Conservation (phyloP, 1,140 invertebrate species). For the Proales similis region DNA sequence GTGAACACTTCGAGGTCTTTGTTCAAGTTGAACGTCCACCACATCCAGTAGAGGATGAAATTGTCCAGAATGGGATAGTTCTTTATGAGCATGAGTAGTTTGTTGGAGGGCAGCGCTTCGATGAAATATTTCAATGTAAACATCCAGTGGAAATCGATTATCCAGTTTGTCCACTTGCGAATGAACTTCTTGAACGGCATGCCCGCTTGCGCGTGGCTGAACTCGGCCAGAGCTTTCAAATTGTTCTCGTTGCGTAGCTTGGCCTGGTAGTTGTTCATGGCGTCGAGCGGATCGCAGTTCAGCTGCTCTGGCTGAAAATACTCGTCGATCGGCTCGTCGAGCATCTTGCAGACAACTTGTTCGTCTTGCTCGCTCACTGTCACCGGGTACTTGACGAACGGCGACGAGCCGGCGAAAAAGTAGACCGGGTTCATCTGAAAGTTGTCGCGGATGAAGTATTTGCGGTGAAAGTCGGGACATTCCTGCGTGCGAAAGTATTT, state of each 20-base stretch:
- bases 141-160: constrained; percentile 34
- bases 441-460: constrained; percentile 36
- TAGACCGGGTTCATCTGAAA: constrained; percentile 36
- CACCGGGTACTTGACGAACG: constrained; percentile 19
- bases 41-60: constrained; percentile 31
- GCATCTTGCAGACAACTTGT: constrained; percentile 6
- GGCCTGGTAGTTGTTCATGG: constrained; percentile 16
- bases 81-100: constrained; percentile 26
- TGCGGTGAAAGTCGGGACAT: constrained; percentile 35
- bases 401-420: constrained; percentile 35
- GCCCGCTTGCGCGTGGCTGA: constrained; percentile 3
- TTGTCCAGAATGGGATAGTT: constrained; percentile 36
- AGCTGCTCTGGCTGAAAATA: constrained; percentile 3
- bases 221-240: neutral
- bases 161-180: constrained; percentile 26
- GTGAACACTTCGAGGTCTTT: constrained; percentile 27
- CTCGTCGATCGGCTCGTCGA: constrained; percentile 9
- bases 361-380: constrained; percentile 21
- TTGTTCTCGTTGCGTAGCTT: constrained; percentile 11
- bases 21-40: constrained; percentile 21
- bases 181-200: constrained; percentile 29
- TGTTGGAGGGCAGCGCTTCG: constrained; percentile 8
- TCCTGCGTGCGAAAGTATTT: constrained; percentile 18
- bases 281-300: constrained; percentile 6
- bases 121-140: constrained; percentile 20